Conservation (phyloP, 2,113 vertebrate genomes). For the Chloroceryle aenea region DNA sequence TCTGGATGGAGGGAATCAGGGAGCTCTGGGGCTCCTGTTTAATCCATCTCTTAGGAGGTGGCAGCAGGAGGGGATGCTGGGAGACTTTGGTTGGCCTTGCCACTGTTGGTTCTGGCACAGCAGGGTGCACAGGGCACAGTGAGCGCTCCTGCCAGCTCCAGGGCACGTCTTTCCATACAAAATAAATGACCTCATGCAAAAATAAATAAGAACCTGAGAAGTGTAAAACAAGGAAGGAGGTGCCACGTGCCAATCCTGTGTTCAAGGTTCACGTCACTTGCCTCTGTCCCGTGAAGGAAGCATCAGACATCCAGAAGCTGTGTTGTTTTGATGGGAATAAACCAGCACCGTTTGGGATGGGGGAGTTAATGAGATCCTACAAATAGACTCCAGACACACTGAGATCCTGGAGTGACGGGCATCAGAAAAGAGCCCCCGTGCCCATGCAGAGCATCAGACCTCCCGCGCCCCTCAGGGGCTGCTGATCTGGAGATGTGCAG, state of each 20-base stretch:
- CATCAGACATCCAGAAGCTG: too few species aligned
- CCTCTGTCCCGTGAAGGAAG: neutral
- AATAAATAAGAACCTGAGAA: neutral
- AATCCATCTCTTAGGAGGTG: neutral
- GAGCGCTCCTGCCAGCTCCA: neutral
- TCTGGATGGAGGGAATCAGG: neutral
- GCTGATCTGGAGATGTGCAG: rapidly evolving
- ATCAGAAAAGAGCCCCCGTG: neutral
- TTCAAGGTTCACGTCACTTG: neutral
- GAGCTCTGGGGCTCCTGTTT: rapidly evolving
- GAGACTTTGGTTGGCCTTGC: rapidly evolving
- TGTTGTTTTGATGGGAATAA: neutral
- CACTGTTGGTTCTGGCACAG: rapidly evolving
- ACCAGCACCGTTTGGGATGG: neutral
- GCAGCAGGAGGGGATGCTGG: neutral
- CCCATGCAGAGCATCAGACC: rapidly evolving
- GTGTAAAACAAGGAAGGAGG: neutral
- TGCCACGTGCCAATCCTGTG: rapidly evolving
- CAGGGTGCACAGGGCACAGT: neutral
- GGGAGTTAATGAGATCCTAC: neutral
- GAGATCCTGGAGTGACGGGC: neutral
- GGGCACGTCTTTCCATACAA: neutral
- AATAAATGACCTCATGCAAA: neutral
- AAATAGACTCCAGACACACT: rapidly evolving
- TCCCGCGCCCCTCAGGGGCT: rapidly evolving